Evolutionary conservation across 1,140 invertebrate genomes (phyloP).

Genomic region (Pantala flavescens): DNA sequence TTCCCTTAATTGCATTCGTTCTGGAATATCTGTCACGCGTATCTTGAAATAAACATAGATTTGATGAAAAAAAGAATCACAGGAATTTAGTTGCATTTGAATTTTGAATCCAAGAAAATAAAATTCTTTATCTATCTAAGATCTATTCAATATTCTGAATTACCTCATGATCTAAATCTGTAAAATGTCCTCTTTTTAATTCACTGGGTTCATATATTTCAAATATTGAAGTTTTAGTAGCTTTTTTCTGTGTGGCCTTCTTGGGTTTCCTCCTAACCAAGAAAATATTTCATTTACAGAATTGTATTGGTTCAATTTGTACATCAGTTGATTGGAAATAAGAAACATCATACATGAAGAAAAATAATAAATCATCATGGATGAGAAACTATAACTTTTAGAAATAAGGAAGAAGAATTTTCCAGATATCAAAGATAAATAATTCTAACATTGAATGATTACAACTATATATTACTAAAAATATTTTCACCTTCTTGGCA

Average conservation of each 20-base stretch:
- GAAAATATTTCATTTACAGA: conserved; percentile 16
- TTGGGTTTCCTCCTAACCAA: conserved; percentile 40
- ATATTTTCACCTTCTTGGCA: conserved; percentile 19
- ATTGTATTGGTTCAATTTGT: too few species aligned
- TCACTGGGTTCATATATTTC: conserved; percentile 96
- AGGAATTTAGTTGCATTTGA: background rate
- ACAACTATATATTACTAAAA: background rate
- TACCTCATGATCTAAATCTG: conserved; percentile 85
- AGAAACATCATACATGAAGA: too few species aligned
- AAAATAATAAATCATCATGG: conserved; percentile 20
- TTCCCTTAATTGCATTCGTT: conserved; percentile 82
- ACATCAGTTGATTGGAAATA: too few species aligned
- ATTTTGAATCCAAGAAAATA: background rate
- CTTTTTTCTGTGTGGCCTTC: conserved; percentile 66
- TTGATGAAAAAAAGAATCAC: background rate
- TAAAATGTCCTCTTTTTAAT: conserved; percentile 90
- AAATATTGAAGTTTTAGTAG: conserved; percentile 80
- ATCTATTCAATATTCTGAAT: conserved; percentile 12
- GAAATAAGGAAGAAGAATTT: background rate
- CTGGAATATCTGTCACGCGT: conserved; percentile 77
- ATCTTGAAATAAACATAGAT: conserved; percentile 41
- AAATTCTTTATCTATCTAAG: conserved; percentile 12
- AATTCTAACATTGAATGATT: background rate
- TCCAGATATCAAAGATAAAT: background rate
- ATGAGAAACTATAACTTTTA: conserved; percentile 12